Conservation (phyloP, 1,140 invertebrate species). For the Dermatophagoides farinae region DNA sequence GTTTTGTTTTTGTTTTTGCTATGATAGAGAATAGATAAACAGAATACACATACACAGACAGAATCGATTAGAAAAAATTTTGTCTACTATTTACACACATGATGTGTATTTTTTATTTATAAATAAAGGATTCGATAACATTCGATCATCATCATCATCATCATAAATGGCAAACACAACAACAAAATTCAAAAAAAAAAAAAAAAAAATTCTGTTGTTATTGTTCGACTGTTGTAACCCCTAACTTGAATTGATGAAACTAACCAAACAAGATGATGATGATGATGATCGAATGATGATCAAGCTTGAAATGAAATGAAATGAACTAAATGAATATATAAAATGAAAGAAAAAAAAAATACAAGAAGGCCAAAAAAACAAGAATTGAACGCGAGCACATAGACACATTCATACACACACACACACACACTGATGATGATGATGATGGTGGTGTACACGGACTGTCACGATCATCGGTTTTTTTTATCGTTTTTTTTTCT, state of each 20-base stretch:
- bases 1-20: no score
- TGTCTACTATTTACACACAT: no score
- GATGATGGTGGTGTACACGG: not conserved
- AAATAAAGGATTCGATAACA: not conserved
- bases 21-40: no score
- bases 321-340: not conserved
- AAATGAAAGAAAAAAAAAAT: not conserved
- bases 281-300: not conserved
- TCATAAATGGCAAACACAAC: not conserved
- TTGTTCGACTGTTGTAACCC: no score
- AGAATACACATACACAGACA: no score
- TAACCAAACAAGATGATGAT: not conserved
- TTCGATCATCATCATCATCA: not conserved
- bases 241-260: not conserved
- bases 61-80: no score
- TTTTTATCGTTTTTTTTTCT: not conserved
- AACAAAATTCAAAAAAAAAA: not conserved
- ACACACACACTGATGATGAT: not conserved
- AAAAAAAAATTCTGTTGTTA: no score
- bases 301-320: not conserved
- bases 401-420: not conserved
- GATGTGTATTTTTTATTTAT: no score
- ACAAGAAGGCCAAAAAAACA: not conserved
- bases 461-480: not conserved
- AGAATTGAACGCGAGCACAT: not conserved